Evolutionary conservation across 2,113 vertebrate species (phyloP).

Genomic region (Fulica atra): DNA sequence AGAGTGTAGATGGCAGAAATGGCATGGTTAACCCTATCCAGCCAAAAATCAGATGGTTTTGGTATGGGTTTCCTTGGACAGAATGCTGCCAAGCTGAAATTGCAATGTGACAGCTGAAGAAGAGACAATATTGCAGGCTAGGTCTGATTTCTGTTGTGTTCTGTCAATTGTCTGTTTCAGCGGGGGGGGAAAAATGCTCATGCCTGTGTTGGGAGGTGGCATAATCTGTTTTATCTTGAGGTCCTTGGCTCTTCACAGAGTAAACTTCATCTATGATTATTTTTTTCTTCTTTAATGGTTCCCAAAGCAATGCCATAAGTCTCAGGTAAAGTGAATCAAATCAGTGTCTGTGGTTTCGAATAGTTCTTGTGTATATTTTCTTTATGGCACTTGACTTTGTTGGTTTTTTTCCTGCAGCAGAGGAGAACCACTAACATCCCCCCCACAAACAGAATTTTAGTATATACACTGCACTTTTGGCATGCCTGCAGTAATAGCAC

Average conservation of each 20-base stretch:
- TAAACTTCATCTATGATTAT: not conserved
- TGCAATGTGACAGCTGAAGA: not conserved
- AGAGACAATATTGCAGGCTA: not conserved
- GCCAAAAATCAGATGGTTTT: not conserved
- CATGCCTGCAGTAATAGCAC: slow-evolving; percentile 22
- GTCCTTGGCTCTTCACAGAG: not conserved
- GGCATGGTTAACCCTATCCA: not conserved
- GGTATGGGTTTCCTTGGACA: not conserved
- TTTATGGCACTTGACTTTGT: slow-evolving; percentile 3
- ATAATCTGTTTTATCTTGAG: slow-evolving; percentile 1
- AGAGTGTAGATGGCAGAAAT: not conserved
- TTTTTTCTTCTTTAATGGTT: slow-evolving; percentile 27
- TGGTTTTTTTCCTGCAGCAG: not conserved
- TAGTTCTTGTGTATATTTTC: not conserved
- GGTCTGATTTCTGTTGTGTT: not conserved
- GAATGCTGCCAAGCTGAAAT: not conserved
- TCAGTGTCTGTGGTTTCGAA: not conserved
- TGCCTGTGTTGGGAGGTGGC: not conserved
- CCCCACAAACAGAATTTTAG: not conserved
- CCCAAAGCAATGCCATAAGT: slow-evolving; percentile 57
- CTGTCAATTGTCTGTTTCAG: not conserved
- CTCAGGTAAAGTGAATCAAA: slow-evolving; percentile 49
- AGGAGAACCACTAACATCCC: not conserved
- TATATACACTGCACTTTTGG: slow-evolving; percentile 41
- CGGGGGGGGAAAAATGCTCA: not conserved